These are phyloP conservation scores for Agonopterix heracliana DNA, from an alignment of 2,888 invertebrate species.

Conservation along the genomic window DNA sequence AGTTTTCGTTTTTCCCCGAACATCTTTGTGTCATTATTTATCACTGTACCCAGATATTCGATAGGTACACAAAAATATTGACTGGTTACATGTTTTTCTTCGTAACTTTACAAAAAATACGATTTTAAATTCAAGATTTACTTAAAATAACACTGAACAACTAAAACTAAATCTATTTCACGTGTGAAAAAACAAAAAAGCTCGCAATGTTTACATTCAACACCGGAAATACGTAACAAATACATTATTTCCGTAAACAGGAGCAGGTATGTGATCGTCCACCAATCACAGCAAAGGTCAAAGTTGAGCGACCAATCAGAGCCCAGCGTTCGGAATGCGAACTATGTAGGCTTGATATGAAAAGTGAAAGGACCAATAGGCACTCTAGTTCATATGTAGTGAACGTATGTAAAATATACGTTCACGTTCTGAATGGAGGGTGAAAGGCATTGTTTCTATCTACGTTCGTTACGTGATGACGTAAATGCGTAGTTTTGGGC, in stretches of 20 bases:
- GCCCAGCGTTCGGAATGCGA: constrained; percentile 48
- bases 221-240: constrained; percentile 7
- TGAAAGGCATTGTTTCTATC: constrained; percentile 6
- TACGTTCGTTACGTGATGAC: background rate
- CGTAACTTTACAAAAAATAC: too few relatives aligned
- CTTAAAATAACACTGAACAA: too few relatives aligned
- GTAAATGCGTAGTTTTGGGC: background rate
- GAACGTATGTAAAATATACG: constrained; percentile 30
- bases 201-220: constrained; percentile 6
- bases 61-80: too few relatives aligned
- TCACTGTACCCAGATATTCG: too few relatives aligned
- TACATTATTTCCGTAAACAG: constrained; percentile 56
- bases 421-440: constrained; percentile 38
- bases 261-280: constrained; percentile 36
- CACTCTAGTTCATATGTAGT: constrained; percentile 34
- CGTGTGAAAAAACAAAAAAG: too few relatives aligned
- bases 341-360: constrained; percentile 67
- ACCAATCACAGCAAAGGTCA: constrained; percentile 65
- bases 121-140: too few relatives aligned
- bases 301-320: constrained; percentile 49
- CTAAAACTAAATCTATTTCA: too few relatives aligned
- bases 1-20: too few relatives aligned
- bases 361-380: constrained; percentile 68
- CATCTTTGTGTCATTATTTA: too few relatives aligned
- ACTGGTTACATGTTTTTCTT: too few relatives aligned